These are phyloP conservation scores for Spodoptera litura DNA, from an alignment of 1,140 invertebrate genomes.

Conservation along the genomic window DNA sequence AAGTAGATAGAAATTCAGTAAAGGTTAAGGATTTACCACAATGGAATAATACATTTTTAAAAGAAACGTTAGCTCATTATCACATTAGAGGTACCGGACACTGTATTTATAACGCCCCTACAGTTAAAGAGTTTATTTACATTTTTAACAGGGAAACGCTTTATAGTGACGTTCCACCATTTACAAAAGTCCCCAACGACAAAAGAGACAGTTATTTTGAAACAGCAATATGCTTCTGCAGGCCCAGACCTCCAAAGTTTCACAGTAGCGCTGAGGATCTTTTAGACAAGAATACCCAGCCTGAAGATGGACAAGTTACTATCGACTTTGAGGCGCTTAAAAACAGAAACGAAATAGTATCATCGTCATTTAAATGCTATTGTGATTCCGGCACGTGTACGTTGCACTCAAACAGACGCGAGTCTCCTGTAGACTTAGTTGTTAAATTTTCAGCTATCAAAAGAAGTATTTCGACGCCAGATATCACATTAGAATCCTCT, in stretches of 20 bases:
- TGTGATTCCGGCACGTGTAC: conserved; percentile 76
- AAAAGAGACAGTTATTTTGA: conserved; percentile 77
- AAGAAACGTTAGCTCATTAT: conserved; percentile 77
- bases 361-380: conserved; percentile 80
- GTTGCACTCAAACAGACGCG: conserved; percentile 74
- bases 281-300: conserved; percentile 63
- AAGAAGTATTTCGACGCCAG: conserved; percentile 81
- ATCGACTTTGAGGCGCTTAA: conserved; percentile 73
- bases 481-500: conserved; percentile 73
- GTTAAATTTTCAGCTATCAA: conserved; percentile 82
- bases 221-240: conserved; percentile 83
- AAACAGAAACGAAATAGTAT: conserved; percentile 64
- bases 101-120: conserved; percentile 81
- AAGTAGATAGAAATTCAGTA: conserved; percentile 76
- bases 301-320: conserved; percentile 65
- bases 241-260: conserved; percentile 70
- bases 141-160: conserved; percentile 82
- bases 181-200: conserved; percentile 68
- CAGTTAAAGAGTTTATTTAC: conserved; percentile 79
- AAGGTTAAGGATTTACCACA: conserved; percentile 67
- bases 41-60: conserved; percentile 72
- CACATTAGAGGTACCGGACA: conserved; percentile 83
- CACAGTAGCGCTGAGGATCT: conserved; percentile 82
- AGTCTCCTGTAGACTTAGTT: conserved; percentile 65
- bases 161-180: conserved; percentile 66